Evolutionary conservation across 1,140 invertebrate genomes (phyloP).

Genomic region (Sycobia sp.): DNA sequence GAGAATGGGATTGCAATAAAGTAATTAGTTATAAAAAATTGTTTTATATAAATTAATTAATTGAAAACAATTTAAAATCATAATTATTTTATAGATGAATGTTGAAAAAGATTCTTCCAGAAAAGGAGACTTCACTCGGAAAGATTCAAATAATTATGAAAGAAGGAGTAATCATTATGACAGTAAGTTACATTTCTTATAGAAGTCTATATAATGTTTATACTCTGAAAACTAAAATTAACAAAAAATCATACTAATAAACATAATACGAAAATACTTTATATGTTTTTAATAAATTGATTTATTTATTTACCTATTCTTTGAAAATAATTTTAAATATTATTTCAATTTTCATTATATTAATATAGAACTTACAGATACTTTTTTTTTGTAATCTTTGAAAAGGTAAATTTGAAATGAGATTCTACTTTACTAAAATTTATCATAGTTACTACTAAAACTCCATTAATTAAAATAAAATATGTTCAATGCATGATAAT

Average conservation of each 20-base stretch:
- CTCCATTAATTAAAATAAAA: too few species aligned
- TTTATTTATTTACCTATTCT: too few species aligned
- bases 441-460: too few species aligned
- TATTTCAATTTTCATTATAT: constrained; percentile 15
- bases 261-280: too few species aligned
- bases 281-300: not conserved
- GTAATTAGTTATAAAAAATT: constrained; percentile 38
- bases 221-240: not conserved
- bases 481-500: too few species aligned
- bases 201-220: not conserved
- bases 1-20: constrained; percentile 63
- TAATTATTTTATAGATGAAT: constrained; percentile 39
- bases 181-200: constrained; percentile 33
- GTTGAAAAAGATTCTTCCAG: constrained; percentile 45
- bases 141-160: constrained; percentile 48
- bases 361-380: constrained; percentile 33
- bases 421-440: too few species aligned
- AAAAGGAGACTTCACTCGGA: constrained; percentile 42
- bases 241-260: too few species aligned
- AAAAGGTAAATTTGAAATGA: too few species aligned
- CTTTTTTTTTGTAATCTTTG: constrained; percentile 7
- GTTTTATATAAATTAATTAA: constrained; percentile 15
- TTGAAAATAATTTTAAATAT: not conserved
- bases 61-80: too few species aligned
- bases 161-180: constrained; percentile 40